Base-by-base conservation (phyloP, 2,797 vertebrate species). In the Oceanodroma leucorhoa region DNA sequence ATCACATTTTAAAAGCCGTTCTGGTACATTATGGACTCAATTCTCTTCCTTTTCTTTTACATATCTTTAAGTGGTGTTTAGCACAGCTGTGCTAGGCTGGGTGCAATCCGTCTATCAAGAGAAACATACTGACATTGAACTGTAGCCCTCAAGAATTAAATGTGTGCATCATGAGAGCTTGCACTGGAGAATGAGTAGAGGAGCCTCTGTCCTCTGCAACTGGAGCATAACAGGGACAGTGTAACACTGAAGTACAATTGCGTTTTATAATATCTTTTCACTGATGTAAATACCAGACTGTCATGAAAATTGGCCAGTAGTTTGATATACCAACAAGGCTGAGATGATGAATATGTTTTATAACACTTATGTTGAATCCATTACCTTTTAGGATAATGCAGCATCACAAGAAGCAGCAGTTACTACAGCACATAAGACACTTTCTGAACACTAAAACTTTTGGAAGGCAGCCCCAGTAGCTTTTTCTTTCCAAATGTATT, bases 401-500 rank as follows among this genome's bases (percentile, higher is more conserved):
- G 20, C 53, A 55, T 48, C 62, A 36, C 38, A 88, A 78, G 57
- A 67, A 88, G 30, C 23, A 83, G 75, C 41, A 86, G n/a, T 17
- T 51, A 36, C 20, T n/a, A 11, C 36, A 65, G 38, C 16, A 38
- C 36, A 5, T 32, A 43, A 82, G 45, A 20, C 2, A 77, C 62
- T 48, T 54, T 57, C 60, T 64, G 46, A 73, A 40, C 48, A 61
- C 36, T 60, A 70, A 8, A 58, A 64, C 71, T 94, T 95, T 53
- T 32, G 50, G 53, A 72, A 93, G 24, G 55, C 67, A 81, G 30
- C 40, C 65, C 85, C 65, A 60, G 51, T 10, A 92, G 65, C 41
- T 93, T 83, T 85, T 81, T 71, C 84, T 95, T 60, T 75, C 81
- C 84, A 95, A 85, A 81, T 55, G 4, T 29, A 62, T 94, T 95